Evolutionary conservation across 2,797 vertebrate species (phyloP), one percentile per base, ranked within the genome.

Genomic region (Ctenopoma kingsleyae): DNA sequence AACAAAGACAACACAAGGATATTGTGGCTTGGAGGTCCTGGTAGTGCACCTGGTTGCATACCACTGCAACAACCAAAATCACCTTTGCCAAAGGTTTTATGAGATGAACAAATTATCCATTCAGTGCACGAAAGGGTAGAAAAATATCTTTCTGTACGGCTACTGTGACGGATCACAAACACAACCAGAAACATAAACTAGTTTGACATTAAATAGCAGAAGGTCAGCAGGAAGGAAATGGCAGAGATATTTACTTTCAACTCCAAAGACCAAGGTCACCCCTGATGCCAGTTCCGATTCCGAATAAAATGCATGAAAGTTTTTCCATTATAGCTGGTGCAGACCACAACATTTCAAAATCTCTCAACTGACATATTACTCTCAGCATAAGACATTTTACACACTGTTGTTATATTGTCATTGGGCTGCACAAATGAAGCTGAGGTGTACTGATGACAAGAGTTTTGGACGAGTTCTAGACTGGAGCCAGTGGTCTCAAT

Each of bases 1-100:
- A 69, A 66, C 22, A 40, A 49, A 41, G 52, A 61, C 12, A 15
- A 73, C 64, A 58, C 58, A 12, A 74, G 61, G 82, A 68, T 60
- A 17, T 4, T 3, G 53, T 30, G 63, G 44, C 43, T 15, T 56
- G 50, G 52, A 27, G 62, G 54, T 60, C 48, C 19, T 8, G 8
- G 30, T 15, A 6, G 55, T 40, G 7, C 46, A 3, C 16, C 35
- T 62, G 27, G 12, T 64, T 50, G 68, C 55, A 4, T 0, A 40
- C 51, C 44, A 5, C 60, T 5, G 1, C 40, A 73, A 76, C 62
- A 52, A 61, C 41, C 40, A 6, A 47, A 22, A 13, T 62, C 32
- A 12, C 65, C 32, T 53, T 74, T 36, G 10, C 23, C 10, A 2
- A 47, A 68, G 15, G 9, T 12, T 47, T 17, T 32, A 32, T 60